Percentiles rank a stretch among this genome's conserved stretches.
phyloP scores from a whole-genome alignment of 2,888 invertebrate genomes.

The Drosophila meridiana region DNA sequence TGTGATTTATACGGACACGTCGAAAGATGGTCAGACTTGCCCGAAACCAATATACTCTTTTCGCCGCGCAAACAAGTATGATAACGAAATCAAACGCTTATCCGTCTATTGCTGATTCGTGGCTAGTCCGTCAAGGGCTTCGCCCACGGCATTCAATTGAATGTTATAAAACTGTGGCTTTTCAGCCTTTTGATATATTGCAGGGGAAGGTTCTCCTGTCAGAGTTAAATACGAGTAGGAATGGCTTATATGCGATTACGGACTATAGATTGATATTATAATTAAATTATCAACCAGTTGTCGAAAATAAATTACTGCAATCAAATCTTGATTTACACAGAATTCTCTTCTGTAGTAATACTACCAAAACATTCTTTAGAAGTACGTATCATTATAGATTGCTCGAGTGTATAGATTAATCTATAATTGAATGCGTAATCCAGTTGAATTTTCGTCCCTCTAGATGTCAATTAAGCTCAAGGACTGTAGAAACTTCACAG shows the following conservation, averaged over 20 bases:
- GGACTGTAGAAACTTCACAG: too few relatives aligned
- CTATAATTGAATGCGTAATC: background rate
- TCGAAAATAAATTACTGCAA: background rate
- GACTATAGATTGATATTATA: background rate
- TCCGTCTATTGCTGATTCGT: background rate
- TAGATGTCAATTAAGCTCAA: too few relatives aligned
- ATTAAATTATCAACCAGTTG: background rate
- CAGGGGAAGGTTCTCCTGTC: background rate
- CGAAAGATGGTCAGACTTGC: too few relatives aligned
- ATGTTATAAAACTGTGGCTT: background rate
- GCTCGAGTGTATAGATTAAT: too few relatives aligned
- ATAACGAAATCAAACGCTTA: background rate
- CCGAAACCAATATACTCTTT: background rate
- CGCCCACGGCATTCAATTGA: constrained; percentile 10
- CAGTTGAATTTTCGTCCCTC: background rate
- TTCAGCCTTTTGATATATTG: constrained; percentile 5
- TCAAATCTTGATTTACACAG: background rate
- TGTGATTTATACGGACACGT: too few relatives aligned
- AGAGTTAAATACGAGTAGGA: background rate
- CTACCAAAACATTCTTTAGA: background rate
- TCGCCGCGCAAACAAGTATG: background rate
- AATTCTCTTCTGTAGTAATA: background rate
- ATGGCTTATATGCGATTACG: background rate
- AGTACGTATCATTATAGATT: background rate
- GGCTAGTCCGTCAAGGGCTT: constrained; percentile 28